phyloP scores from a whole-genome alignment of 2,113 vertebrate species.

The Steatornis caripensis region DNA sequence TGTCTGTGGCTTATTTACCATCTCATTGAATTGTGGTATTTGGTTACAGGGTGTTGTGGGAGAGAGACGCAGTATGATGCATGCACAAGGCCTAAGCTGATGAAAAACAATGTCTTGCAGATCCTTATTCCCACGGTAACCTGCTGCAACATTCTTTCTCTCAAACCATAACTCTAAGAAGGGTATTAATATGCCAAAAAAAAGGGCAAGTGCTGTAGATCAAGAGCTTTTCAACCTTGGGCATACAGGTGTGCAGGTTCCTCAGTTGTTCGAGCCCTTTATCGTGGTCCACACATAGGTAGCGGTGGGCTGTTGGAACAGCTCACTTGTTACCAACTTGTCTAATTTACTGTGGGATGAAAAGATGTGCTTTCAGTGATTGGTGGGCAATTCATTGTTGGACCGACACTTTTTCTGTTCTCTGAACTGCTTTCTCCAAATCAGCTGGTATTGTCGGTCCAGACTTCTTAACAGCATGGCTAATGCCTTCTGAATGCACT shows the following conservation, averaged over 20 bases:
- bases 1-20: conserved; percentile 24
- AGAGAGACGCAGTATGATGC: neutral
- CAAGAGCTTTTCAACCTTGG: neutral
- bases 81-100: neutral
- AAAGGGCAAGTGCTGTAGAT: neutral
- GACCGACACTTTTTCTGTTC: neutral
- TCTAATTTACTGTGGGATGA: neutral
- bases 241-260: neutral
- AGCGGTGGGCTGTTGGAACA: neutral
- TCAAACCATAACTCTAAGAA: conserved; percentile 1
- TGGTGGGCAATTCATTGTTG: neutral
- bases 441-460: neutral
- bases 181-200: neutral
- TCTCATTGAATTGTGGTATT: conserved; percentile 31
- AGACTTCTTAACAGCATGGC: neutral
- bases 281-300: neutral
- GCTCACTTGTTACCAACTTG: neutral
- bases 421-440: neutral
- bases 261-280: neutral
- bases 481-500: neutral
- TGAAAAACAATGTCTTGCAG: conserved; percentile 22
- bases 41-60: conserved; percentile 36
- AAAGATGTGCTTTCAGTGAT: neutral
- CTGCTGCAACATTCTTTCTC: conserved; percentile 11
- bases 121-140: conserved; percentile 27